Percentiles rank a stretch among this genome's conserved stretches.
phyloP scores from a whole-genome alignment of 2,888 invertebrate genomes.

The Ichneumon xanthorius region DNA sequence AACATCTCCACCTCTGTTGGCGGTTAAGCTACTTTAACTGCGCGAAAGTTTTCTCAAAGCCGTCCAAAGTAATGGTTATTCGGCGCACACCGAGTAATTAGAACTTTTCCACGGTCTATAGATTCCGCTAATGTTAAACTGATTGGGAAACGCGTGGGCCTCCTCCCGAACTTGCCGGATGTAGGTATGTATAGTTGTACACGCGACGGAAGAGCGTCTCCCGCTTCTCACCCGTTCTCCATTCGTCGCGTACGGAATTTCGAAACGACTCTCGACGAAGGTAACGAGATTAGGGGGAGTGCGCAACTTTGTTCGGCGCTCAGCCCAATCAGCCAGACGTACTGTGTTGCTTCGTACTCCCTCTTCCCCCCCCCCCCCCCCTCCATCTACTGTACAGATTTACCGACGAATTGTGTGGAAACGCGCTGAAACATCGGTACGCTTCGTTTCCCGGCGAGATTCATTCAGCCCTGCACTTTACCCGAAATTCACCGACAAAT shows the following conservation, averaged over 20 bases:
- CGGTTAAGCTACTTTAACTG: constrained; percentile 45
- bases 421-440: neutral
- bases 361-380: neutral
- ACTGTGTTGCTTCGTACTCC: neutral
- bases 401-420: neutral
- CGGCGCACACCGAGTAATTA: constrained; percentile 80
- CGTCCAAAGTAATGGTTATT: constrained; percentile 78
- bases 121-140: constrained; percentile 79
- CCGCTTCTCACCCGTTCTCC: constrained; percentile 24
- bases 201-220: constrained; percentile 4
- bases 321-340: constrained; percentile 78
- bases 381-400: neutral
- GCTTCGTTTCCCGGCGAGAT: neutral
- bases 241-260: constrained; percentile 76
- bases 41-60: constrained; percentile 61
- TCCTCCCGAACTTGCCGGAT: neutral
- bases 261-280: constrained; percentile 75
- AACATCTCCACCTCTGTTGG: neutral
- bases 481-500: too few species aligned
- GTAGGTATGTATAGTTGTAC: neutral
- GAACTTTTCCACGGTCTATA: constrained; percentile 77
- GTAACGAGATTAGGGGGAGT: constrained; percentile 80
- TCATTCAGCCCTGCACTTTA: neutral
- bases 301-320: constrained; percentile 81
- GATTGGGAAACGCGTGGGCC: constrained; percentile 77